Conservation (phyloP, 2,113 vertebrate species). For the Trematocara zebra region DNA sequence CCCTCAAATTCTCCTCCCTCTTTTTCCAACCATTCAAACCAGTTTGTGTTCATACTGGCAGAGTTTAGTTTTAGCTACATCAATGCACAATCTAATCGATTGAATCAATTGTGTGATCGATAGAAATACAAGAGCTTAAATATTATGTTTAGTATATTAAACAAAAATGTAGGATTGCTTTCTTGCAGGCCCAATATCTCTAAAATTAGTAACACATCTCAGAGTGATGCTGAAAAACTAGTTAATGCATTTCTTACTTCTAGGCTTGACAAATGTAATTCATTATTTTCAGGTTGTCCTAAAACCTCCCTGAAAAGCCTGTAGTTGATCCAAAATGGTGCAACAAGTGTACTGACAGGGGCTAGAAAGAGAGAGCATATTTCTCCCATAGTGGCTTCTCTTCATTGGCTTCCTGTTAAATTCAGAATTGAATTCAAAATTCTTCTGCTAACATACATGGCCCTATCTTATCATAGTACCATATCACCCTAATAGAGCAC, state of each 20-base stretch:
- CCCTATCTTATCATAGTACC: neutral
- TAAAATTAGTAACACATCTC: neutral
- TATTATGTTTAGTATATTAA: neutral
- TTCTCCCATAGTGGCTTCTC: neutral
- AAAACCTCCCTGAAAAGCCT: neutral
- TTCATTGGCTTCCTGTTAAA: neutral
- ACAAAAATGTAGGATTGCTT: neutral
- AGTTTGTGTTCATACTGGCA: neutral
- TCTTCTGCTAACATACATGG: neutral
- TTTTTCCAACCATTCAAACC: constrained; percentile 10
- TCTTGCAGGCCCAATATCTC: neutral
- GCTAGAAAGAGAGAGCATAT: neutral
- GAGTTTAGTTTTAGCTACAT: constrained; percentile 5
- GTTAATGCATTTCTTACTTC: neutral
- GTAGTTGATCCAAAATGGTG: neutral
- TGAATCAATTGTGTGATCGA: neutral
- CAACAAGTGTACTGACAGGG: neutral
- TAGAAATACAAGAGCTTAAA: neutral
- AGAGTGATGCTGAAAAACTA: neutral
- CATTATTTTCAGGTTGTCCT: neutral
- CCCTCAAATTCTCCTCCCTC: neutral
- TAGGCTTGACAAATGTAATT: fast-evolving
- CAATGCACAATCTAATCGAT: neutral
- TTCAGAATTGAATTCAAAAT: neutral
- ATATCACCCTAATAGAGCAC: neutral